These are phyloP conservation scores for Corythornis cristatus DNA, from an alignment of 2,113 vertebrate genomes.

Conservation along the genomic window DNA sequence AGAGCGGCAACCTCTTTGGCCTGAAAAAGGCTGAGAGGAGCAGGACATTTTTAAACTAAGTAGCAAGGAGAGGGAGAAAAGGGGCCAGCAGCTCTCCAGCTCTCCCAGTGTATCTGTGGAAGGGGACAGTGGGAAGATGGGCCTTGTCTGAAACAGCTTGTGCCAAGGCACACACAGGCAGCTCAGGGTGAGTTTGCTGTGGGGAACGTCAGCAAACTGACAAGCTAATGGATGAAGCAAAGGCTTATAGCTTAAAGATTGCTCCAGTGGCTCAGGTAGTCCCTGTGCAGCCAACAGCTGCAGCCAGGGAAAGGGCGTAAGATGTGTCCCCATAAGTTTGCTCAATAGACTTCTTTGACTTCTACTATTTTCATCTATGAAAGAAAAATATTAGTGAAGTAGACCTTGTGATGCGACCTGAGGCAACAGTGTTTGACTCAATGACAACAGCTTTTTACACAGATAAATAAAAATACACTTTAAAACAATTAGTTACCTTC, in stretches of 20 bases:
- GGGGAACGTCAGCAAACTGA: not conserved
- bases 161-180: not conserved
- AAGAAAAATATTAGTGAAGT: not conserved
- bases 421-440: fast-evolving
- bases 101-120: not conserved
- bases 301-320: not conserved
- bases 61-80: not conserved
- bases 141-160: not conserved
- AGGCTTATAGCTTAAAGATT: not conserved
- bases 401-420: not conserved
- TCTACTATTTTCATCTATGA: not conserved
- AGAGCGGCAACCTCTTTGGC: not conserved
- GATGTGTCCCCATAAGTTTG: fast-evolving
- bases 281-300: not conserved
- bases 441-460: not conserved
- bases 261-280: not conserved
- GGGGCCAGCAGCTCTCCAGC: not conserved
- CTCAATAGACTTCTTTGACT: not conserved
- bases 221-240: not conserved
- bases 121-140: not conserved
- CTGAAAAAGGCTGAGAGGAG: not conserved
- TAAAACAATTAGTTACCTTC: not conserved
- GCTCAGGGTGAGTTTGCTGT: fast-evolving
- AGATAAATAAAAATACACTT: not conserved
- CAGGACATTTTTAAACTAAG: not conserved